phyloP scores from a whole-genome alignment of 2,113 vertebrate genomes.

The Apodemus speciosus region DNA sequence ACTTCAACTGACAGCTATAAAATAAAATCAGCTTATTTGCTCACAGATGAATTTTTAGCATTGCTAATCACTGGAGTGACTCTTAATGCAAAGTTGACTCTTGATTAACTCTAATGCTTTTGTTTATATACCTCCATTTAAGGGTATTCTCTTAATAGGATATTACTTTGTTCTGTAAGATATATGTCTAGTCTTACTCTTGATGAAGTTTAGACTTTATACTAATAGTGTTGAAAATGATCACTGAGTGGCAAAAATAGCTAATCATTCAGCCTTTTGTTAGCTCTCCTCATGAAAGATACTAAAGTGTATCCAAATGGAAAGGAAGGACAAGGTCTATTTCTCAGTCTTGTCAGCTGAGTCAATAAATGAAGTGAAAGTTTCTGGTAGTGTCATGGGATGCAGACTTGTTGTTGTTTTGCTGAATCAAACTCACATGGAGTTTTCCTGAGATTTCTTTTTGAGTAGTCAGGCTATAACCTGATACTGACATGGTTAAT shows the following conservation, averaged over 20 bases:
- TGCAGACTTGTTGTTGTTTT: too few species aligned
- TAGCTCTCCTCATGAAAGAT: neutral
- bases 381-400: too few species aligned
- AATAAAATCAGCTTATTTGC: slow-evolving; percentile 65
- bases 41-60: slow-evolving; percentile 66
- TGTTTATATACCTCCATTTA: slow-evolving; percentile 23
- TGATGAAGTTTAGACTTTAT: neutral
- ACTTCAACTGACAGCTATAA: slow-evolving; percentile 67
- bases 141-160: neutral
- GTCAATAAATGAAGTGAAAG: neutral
- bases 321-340: neutral
- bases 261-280: neutral
- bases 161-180: neutral
- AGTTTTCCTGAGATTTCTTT: too few species aligned
- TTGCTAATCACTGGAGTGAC: slow-evolving; percentile 56
- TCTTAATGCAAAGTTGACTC: slow-evolving; percentile 66
- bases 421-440: too few species aligned
- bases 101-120: slow-evolving; percentile 37
- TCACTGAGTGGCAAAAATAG: slow-evolving; percentile 3
- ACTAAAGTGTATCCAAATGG: neutral
- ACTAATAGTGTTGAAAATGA: neutral
- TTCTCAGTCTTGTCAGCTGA: neutral
- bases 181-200: neutral
- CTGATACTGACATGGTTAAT: neutral
- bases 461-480: too few species aligned